Evolutionary conservation across 2,888 invertebrate genomes (phyloP).

Genomic region (Neoscelio sp.): DNA sequence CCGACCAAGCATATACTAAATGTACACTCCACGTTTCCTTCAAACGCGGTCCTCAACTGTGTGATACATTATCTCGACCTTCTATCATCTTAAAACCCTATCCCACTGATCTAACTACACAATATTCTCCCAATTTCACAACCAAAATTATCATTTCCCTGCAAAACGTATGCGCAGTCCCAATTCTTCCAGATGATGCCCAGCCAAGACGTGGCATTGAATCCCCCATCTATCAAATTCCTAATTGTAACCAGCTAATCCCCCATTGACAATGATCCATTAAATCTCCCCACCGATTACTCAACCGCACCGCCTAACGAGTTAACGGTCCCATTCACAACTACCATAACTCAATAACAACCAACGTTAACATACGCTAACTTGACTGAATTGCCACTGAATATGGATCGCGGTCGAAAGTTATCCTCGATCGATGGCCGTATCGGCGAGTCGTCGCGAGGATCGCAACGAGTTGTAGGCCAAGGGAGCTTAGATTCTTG

Average conservation of each 20-base stretch:
- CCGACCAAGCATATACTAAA: no score
- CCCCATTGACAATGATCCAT: conserved; percentile 1
- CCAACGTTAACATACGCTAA: not conserved
- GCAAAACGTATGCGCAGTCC: not conserved
- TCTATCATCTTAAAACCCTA: no score
- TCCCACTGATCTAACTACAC: no score
- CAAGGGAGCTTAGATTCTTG: not conserved
- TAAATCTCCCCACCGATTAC: not conserved
- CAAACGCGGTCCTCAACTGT: no score
- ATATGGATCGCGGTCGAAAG: conserved; percentile 9
- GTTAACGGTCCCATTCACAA: conserved; percentile 5
- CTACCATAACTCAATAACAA: conserved; percentile 13
- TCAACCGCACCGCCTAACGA: not conserved
- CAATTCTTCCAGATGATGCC: not conserved
- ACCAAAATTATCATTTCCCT: no score
- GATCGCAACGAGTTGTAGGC: not conserved
- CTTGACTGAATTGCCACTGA: not conserved
- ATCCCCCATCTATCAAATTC: not conserved
- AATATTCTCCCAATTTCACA: no score
- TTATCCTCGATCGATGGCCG: conserved; percentile 11
- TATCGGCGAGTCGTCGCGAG: not conserved
- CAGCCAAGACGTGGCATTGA: not conserved
- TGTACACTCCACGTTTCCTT: no score
- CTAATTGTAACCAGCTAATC: conserved; percentile 1
- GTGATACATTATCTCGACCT: no score